These are phyloP conservation scores for Oreochromis aureus DNA, from an alignment of 2,113 vertebrate species.

Conservation along the genomic window DNA sequence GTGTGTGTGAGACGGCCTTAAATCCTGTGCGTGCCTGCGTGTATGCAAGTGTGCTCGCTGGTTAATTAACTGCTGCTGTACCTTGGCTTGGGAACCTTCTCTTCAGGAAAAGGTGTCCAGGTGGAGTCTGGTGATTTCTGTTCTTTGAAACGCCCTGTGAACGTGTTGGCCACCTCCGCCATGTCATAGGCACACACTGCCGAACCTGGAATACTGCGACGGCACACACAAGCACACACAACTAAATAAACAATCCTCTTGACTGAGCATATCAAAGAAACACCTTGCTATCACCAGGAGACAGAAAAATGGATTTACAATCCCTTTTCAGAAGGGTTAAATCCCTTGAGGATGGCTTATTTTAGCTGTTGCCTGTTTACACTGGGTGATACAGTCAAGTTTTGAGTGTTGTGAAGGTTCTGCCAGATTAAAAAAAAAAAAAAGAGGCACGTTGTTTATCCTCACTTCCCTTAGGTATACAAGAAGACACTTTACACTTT, in stretches of 20 bases:
- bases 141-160: constrained; percentile 96
- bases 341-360: background rate
- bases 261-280: constrained; percentile 37
- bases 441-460: background rate
- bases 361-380: constrained; percentile 2
- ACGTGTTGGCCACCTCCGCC: constrained; percentile 89
- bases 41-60: background rate
- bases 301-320: constrained; percentile 15
- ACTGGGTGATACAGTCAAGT: background rate
- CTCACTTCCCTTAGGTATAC: background rate
- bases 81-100: constrained; percentile 94
- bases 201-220: constrained; percentile 91
- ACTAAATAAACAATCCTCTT: constrained; percentile 2
- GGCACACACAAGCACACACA: constrained; percentile 5
- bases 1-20: background rate
- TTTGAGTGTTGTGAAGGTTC: background rate
- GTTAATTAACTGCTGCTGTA: constrained; percentile 55
- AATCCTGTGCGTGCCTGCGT: background rate
- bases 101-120: constrained; percentile 96
- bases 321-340: background rate
- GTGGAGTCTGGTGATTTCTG: constrained; percentile 97
- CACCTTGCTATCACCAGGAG: constrained; percentile 26
- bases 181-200: constrained; percentile 98
- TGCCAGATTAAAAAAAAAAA: background rate
- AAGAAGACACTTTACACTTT: background rate